A percentile compares a stretch with the other conserved stretches of the same genome.
Conservation (phyloP, 2,888 invertebrate genomes). For the Ormyrus rosae region DNA sequence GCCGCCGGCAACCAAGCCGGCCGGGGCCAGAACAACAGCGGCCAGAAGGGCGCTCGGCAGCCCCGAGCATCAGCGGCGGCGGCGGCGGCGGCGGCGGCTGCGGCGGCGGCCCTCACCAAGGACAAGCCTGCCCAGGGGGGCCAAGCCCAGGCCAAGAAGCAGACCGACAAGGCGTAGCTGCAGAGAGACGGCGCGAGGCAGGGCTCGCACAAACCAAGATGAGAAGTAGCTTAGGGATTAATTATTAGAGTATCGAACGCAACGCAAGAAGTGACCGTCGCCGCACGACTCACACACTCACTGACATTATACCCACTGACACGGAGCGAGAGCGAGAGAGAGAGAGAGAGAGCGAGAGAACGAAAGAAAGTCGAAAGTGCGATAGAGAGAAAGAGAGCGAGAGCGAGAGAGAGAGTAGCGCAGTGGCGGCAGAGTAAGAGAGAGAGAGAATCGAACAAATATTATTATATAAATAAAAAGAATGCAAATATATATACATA, state of each 20-base stretch:
- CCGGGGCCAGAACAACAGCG: conserved; percentile 6
- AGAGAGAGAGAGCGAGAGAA: conserved; percentile 4
- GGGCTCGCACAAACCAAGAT: conserved; percentile 51
- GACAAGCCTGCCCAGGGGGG: background rate
- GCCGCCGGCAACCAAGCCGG: conserved; percentile 9
- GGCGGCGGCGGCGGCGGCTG: conserved; percentile 26
- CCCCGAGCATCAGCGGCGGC: conserved; percentile 1
- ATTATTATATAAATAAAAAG: conserved; percentile 51
- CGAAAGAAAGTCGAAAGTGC: conserved; percentile 4
- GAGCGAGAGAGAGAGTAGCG: conserved; percentile 6
- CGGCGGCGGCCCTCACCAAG: conserved; percentile 40
- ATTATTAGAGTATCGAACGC: conserved; percentile 18
- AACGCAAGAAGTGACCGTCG: background rate
- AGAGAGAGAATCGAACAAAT: conserved; percentile 38
- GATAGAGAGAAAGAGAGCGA: conserved; percentile 10
- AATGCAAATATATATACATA: conserved; percentile 48
- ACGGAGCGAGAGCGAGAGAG: conserved; percentile 1
- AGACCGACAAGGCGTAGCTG: conserved; percentile 48
- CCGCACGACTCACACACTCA: conserved; percentile 23
- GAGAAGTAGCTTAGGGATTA: conserved; percentile 51
- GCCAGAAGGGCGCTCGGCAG: background rate
- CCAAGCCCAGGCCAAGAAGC: conserved; percentile 28
- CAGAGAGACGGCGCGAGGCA: conserved; percentile 48
- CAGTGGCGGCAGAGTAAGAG: background rate
- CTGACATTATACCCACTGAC: background rate